phyloP scores from a whole-genome alignment of 2,888 invertebrate species.

The Heliothis peltigera region DNA sequence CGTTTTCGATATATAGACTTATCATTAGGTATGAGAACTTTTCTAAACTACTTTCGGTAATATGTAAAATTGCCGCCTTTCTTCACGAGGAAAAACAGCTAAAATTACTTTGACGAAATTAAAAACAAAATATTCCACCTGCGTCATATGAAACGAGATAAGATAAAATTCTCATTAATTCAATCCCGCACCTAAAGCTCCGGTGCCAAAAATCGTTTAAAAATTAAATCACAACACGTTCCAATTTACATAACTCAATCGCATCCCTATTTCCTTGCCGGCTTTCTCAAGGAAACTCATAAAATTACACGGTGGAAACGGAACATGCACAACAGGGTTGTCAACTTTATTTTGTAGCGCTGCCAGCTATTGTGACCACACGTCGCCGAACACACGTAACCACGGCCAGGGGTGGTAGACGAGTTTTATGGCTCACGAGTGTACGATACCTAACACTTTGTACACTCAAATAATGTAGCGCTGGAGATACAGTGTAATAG shows the following conservation, averaged over 20 bases:
- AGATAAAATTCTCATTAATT: constrained; percentile 25
- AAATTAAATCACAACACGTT: constrained; percentile 42
- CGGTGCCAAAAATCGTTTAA: constrained; percentile 16
- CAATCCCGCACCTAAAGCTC: constrained; percentile 7
- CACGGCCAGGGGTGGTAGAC: constrained; percentile 16
- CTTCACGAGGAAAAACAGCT: neutral
- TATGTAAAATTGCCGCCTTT: neutral
- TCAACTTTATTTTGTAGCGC: constrained; percentile 6
- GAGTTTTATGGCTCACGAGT: constrained; percentile 23
- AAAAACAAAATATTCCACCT: neutral
- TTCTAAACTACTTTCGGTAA: neutral
- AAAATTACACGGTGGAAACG: constrained; percentile 14
- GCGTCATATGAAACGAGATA: neutral
- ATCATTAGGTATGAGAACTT: no score
- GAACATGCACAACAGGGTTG: constrained; percentile 1
- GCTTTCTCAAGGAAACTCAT: constrained; percentile 19
- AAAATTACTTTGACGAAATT: neutral
- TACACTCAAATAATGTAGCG: neutral
- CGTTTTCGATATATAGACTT: neutral
- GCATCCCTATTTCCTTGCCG: constrained; percentile 22
- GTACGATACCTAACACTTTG: constrained; percentile 4
- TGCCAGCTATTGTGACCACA: constrained; percentile 7
- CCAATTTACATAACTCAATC: constrained; percentile 39
- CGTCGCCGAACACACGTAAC: constrained; percentile 12
- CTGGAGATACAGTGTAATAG: neutral